phyloP scores from a whole-genome alignment of 2,797 vertebrate species.

The Chaetophractus vellerosus region DNA sequence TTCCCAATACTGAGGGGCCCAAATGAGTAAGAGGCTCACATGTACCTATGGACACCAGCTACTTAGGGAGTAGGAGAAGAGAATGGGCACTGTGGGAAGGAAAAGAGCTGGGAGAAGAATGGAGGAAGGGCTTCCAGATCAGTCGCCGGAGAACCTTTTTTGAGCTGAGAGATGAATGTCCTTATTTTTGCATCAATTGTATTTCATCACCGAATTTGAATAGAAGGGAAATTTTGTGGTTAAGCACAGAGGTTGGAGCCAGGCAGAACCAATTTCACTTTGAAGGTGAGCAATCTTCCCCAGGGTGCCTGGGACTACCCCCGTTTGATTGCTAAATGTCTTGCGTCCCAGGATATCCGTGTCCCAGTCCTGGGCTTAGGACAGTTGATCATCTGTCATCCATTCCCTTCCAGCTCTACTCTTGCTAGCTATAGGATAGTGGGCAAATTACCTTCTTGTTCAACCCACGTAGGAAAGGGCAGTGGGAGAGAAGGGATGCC shows the following conservation, averaged over 20 bases:
- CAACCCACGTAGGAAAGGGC: background rate
- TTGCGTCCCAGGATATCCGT: background rate
- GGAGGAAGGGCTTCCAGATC: background rate
- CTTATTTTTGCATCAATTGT: slow-evolving; percentile 15
- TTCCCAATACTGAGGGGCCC: background rate
- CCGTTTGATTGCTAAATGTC: background rate
- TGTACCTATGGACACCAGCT: no score
- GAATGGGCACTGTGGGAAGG: background rate
- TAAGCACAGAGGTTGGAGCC: background rate
- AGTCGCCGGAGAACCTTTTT: background rate
- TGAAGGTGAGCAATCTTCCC: no score
- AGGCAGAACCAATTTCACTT: background rate
- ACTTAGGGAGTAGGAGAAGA: background rate
- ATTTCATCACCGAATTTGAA: background rate
- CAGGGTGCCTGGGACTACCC: background rate
- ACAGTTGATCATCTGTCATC: background rate
- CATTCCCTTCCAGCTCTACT: background rate
- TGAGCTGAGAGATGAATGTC: background rate
- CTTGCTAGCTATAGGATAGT: background rate
- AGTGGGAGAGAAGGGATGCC: fast-evolving
- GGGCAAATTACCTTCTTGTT: background rate
- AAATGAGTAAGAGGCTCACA: background rate
- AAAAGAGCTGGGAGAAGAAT: background rate
- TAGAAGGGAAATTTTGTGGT: background rate
- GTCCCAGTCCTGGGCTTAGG: background rate